Base-by-base conservation (phyloP, 1,140 invertebrate genomes). In the Tetramorium simillimum region DNA sequence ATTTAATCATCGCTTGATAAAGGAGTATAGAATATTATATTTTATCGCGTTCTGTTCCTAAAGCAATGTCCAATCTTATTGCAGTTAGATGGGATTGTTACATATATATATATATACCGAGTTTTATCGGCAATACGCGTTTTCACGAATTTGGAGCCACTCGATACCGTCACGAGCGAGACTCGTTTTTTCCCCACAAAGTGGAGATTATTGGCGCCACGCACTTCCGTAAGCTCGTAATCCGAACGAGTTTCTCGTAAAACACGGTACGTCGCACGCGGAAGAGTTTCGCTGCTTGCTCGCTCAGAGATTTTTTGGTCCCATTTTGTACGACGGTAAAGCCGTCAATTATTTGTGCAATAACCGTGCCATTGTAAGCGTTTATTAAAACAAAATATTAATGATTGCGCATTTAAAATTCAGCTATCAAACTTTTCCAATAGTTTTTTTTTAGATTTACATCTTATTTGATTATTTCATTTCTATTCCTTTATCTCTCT, bases 141-240 rank as follows among this genome's bases (percentile, higher is more conserved):
- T 21, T 28, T 67, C 16, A 9, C 4, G 49, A 51, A 56, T 53
- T 43, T n/a, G 46, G 49, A 63, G 4, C 14, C 33, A 18, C 14
- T 51, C 21, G 6, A 75, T 28, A 16, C 21, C 2, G 24, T 37
- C n/a, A 12, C 7, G 46, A 14, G 21, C 21, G 56, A 65, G 40
- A 37, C 9, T 56, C 37, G 33, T 56, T 70, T 70, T 33, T 81
- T 81, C 12, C 33, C 14, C 16, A 33, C 63, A 49, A 43, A 56
- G n/a, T 37, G 37, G 21, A 70, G 37, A 56, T 81, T 81, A 81
- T 37, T 21, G 40, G 18, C 18, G 33, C 33, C 33, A 81, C 49
- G 65, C 78, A 56, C 51, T 81, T 81, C 37, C 49, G 78, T 70
- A 72, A 81, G 49, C 65, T 58, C 65, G 65, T 81, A 81, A 81